These are phyloP conservation scores for Cosmia pyralina DNA, from an alignment of 2,888 invertebrate species.

Conservation along the genomic window DNA sequence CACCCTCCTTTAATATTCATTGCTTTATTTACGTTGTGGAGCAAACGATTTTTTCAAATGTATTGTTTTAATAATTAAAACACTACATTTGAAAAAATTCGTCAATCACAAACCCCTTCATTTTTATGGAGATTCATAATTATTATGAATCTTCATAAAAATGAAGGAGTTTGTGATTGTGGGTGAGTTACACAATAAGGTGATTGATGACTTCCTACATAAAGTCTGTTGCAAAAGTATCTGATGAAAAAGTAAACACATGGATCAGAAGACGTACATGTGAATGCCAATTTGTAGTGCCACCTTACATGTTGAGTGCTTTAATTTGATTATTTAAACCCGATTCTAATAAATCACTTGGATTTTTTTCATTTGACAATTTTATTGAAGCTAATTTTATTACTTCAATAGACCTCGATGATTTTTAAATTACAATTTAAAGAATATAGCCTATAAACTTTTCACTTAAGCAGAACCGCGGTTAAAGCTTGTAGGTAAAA, in stretches of 20 bases:
- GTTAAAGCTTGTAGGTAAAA: background rate
- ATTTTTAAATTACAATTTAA: background rate
- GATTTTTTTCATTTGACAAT: background rate
- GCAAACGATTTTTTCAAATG: background rate
- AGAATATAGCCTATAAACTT: too few relatives aligned
- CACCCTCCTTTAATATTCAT: background rate
- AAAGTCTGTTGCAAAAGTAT: background rate
- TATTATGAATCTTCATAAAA: background rate
- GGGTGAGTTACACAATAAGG: background rate
- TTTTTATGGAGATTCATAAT: background rate
- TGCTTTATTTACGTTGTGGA: background rate
- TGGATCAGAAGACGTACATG: too few relatives aligned
- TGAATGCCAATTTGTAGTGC: background rate
- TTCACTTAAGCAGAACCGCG: background rate
- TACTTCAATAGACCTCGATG: background rate
- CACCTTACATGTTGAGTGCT: background rate
- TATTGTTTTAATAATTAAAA: background rate
- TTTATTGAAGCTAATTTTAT: background rate
- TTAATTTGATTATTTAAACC: background rate
- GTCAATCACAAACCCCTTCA: background rate
- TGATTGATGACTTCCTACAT: background rate
- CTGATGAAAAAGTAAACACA: background rate
- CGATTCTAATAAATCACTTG: background rate
- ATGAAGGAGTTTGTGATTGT: background rate
- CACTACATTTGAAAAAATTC: too few relatives aligned